Evolutionary conservation across 2,888 invertebrate species (phyloP), one percentile per base, ranked within the genome.

Genomic region (Fissipunctia ypsillon): DNA sequence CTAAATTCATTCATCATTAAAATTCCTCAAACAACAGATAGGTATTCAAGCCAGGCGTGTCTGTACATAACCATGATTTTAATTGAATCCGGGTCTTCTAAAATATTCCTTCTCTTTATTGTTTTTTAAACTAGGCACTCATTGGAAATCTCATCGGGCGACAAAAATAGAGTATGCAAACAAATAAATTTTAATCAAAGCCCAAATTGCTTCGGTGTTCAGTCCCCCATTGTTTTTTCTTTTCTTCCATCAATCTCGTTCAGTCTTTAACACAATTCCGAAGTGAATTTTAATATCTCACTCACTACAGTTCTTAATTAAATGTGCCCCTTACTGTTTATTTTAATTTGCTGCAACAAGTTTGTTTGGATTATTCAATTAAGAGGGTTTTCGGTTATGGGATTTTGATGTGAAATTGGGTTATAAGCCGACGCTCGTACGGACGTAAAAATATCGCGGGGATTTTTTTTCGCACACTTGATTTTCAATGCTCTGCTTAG

Each of bases 171-270:
- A 89, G 88, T 87, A 84, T 85, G 80, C 79, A 88, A 89, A 92
- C 93, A 94, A 94, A 94, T 94, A 93, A 92, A 94, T 94, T 94
- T 93, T 91, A 94, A 94, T 94, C 93, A 93, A 88, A 85, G 88
- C 81, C 90, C 87, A 91, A 94, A 94, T 94, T 92, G 91, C 92
- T 92, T 91, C 78, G 87, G 84, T 90, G 87, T 90, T 93, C 87
- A 87, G 81, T 83, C 79, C 80, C 84, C 88, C 83, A 90, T 93
- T 93, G 91, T 92, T 92, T 91, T 92, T 88, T 86, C 85, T 86
- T 81, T 84, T 76, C 80, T 59, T 78, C 87, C 81, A 88, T 89
- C 89, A 89, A 88, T 90, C 89, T 89, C 82, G 83, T 81, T 80
- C 84, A 67, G 88, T 86, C 84, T 83, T 88, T 87, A 87, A 89